These are phyloP conservation scores for Miichthys miiuy DNA, from an alignment of 2,797 vertebrate genomes.

Conservation along the genomic window DNA sequence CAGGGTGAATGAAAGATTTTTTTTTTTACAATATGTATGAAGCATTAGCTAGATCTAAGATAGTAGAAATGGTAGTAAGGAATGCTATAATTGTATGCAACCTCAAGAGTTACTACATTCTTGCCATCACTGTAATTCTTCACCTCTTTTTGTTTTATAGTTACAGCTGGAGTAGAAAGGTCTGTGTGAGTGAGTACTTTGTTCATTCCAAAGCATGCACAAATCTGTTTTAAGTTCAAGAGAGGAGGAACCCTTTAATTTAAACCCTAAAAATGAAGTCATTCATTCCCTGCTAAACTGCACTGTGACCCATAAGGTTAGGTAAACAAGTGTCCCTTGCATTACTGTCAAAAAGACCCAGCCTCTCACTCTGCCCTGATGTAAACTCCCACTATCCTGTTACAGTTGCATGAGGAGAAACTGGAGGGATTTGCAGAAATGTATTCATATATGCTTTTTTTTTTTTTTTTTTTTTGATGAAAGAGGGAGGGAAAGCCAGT, in stretches of 20 bases:
- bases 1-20: slow-evolving; percentile 63
- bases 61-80: slow-evolving; percentile 29
- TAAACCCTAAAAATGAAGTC: slow-evolving; percentile 85
- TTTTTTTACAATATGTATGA: slow-evolving; percentile 51
- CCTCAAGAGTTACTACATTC: slow-evolving; percentile 40
- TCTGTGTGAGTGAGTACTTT: slow-evolving; percentile 72
- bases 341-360: slow-evolving; percentile 82
- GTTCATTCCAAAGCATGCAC: slow-evolving; percentile 80
- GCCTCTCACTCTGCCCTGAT: slow-evolving; percentile 73
- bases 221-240: slow-evolving; percentile 86
- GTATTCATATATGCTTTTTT: slow-evolving; percentile 44
- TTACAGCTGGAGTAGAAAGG: slow-evolving; percentile 54
- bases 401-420: slow-evolving; percentile 68
- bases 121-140: slow-evolving; percentile 59
- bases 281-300: slow-evolving; percentile 84
- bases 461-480: slow-evolving; percentile 34
- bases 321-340: slow-evolving; percentile 85
- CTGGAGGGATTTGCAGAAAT: slow-evolving; percentile 48
- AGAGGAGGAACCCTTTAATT: slow-evolving; percentile 87
- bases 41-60: slow-evolving; percentile 48
- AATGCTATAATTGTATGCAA: slow-evolving; percentile 45
- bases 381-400: slow-evolving; percentile 82
- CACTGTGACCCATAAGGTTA: slow-evolving; percentile 81
- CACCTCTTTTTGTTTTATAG: slow-evolving; percentile 60
- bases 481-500: slow-evolving; percentile 69